Percentiles rank a stretch among this genome's conserved stretches.
phyloP scores from a whole-genome alignment of 2,797 vertebrate species.

The Merluccius polli region DNA sequence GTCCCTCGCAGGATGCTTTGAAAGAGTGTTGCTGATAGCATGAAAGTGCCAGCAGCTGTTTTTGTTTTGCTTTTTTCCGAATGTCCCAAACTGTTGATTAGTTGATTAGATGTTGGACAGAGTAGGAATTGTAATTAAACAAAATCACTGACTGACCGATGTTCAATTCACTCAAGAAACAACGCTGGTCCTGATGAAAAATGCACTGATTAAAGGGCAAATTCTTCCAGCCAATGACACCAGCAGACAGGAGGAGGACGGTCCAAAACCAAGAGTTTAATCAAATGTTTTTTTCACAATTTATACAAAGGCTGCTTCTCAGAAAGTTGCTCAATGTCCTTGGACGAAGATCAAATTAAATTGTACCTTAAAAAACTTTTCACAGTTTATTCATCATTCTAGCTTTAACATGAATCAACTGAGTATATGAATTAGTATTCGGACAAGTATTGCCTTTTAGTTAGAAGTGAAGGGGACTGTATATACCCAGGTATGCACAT shows the following conservation, averaged over 20 bases:
- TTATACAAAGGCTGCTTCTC: not conserved
- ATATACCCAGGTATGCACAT: not conserved
- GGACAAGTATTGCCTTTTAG: not conserved
- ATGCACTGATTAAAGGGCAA: slow-evolving; percentile 33
- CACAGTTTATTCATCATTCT: not conserved
- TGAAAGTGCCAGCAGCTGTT: slow-evolving; percentile 30
- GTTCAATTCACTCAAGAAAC: slow-evolving; percentile 3
- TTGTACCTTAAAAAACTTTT: not conserved
- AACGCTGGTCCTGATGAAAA: slow-evolving; percentile 18
- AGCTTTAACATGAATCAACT: not conserved
- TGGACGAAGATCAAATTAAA: too few relatives aligned
- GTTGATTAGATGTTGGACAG: slow-evolving; percentile 42
- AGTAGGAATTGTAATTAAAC: slow-evolving; percentile 30
- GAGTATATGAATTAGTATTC: not conserved
- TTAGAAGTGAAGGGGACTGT: not conserved
- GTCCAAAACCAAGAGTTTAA: not conserved
- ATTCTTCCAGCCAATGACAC: slow-evolving; percentile 17
- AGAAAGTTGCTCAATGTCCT: not conserved
- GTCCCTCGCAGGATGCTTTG: slow-evolving; percentile 23
- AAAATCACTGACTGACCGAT: slow-evolving; percentile 27
- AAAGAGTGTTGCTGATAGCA: slow-evolving; percentile 14
- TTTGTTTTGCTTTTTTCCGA: not conserved
- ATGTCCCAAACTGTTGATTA: slow-evolving; percentile 39
- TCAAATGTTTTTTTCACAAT: not conserved
- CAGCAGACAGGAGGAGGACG: not conserved